phyloP scores from a whole-genome alignment of 2,113 vertebrate genomes.

The Anser cygnoides region DNA sequence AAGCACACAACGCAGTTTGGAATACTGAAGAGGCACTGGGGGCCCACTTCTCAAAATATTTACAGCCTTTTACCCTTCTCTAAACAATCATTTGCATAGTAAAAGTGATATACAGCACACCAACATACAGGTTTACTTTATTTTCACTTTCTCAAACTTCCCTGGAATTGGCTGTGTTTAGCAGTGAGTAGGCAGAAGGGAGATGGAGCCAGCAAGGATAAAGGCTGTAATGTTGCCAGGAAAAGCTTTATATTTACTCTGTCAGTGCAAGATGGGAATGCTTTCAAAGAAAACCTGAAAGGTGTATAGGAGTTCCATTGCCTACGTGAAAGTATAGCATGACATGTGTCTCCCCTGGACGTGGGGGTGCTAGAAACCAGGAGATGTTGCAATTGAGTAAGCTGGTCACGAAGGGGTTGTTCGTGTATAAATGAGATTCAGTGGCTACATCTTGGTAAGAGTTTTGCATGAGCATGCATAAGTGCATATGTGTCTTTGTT shows the following conservation, averaged over 20 bases:
- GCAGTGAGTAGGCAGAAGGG: slow-evolving; percentile 24
- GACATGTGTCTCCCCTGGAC: neutral
- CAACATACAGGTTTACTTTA: slow-evolving; percentile 55
- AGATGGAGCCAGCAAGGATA: neutral
- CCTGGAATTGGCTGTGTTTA: slow-evolving; percentile 47
- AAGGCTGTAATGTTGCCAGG: neutral
- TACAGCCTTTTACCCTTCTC: slow-evolving; percentile 82
- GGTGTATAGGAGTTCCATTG: neutral
- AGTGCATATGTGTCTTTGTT: neutral
- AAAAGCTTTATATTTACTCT: neutral
- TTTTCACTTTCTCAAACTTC: slow-evolving; percentile 52
- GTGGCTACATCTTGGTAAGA: neutral
- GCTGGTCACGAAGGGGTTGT: neutral
- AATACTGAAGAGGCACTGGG: slow-evolving; percentile 80
- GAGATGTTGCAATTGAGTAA: neutral
- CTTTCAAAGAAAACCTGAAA: neutral
- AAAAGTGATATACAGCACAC: slow-evolving; percentile 72
- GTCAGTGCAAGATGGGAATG: neutral
- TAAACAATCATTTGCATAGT: slow-evolving; percentile 84
- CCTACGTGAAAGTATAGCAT: neutral
- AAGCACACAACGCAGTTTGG: slow-evolving; percentile 69
- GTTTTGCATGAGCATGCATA: neutral
- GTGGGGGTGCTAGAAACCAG: neutral
- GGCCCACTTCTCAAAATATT: slow-evolving; percentile 85
- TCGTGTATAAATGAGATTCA: neutral